Conservation (phyloP, 2,888 invertebrate genomes). For the Coecobrya sp. region DNA sequence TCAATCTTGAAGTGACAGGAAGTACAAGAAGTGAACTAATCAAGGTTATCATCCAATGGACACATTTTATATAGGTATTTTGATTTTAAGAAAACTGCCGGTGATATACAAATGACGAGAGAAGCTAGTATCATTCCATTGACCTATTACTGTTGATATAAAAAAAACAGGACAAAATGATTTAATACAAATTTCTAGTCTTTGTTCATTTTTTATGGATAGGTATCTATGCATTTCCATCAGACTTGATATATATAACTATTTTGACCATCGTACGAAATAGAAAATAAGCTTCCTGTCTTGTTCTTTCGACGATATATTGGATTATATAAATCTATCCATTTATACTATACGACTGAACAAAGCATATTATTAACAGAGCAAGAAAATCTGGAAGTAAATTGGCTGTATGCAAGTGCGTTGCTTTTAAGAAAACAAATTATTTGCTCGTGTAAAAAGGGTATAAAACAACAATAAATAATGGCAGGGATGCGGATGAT, state of each 20-base stretch:
- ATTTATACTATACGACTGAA: no score
- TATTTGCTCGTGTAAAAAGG: not conserved
- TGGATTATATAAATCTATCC: not conserved
- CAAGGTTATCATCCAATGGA: not conserved
- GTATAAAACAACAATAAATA: not conserved
- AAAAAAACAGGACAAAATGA: not conserved
- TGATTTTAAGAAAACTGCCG: not conserved
- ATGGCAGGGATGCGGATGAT: constrained; percentile 40
- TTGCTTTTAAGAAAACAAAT: constrained; percentile 1
- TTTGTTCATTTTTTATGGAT: not conserved
- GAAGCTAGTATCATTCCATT: not conserved
- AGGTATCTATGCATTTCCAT: not conserved
- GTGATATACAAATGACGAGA: not conserved
- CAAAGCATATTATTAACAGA: no score
- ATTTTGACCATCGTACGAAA: not conserved
- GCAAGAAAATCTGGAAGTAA: not conserved
- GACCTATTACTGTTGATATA: not conserved
- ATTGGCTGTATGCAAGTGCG: not conserved
- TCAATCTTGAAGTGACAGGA: constrained; percentile 4
- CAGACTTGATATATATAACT: not conserved
- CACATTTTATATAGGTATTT: not conserved
- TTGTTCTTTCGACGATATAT: not conserved
- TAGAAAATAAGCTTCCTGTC: not conserved
- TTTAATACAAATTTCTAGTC: not conserved
- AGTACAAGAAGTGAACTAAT: not conserved